A percentile compares a stretch with the other conserved stretches of the same genome.
These are phyloP conservation scores for Hyperoplus lanceolatus DNA, from an alignment of 2,797 vertebrate genomes.

Conservation along the genomic window DNA sequence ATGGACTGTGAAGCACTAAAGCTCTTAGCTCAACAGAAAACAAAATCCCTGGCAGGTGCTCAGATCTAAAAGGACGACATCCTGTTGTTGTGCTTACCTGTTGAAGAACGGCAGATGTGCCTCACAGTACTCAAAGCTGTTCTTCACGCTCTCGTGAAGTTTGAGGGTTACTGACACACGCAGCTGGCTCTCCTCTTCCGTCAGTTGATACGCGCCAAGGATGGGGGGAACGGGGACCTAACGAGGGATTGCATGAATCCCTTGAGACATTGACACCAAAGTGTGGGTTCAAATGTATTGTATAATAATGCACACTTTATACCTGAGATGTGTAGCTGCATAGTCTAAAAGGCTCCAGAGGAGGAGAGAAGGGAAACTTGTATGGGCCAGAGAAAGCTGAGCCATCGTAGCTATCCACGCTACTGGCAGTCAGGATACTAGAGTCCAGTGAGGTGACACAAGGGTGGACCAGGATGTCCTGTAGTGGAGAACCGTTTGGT, in stretches of 20 bases:
- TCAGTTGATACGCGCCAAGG: constrained; percentile 91
- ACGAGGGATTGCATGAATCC: constrained; percentile 11
- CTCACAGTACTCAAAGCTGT: constrained; percentile 95
- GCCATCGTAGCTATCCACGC: constrained; percentile 87
- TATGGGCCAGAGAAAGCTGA: constrained; percentile 94
- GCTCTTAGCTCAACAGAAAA: background rate
- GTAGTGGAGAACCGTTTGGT: constrained; percentile 93
- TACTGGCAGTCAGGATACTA: constrained; percentile 90
- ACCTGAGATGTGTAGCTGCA: constrained; percentile 97
- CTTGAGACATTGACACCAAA: background rate
- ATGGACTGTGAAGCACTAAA: background rate
- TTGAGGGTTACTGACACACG: constrained; percentile 90
- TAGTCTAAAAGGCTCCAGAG: constrained; percentile 91
- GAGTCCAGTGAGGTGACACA: constrained; percentile 94
- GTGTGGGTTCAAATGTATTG: background rate
- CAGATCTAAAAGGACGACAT: background rate
- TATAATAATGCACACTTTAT: constrained; percentile 27
- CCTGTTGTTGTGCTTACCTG: constrained; percentile 83
- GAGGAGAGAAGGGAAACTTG: constrained; percentile 95
- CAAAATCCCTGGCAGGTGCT: background rate
- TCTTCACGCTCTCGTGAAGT: constrained; percentile 96
- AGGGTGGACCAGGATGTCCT: constrained; percentile 94
- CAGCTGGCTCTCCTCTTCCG: constrained; percentile 87
- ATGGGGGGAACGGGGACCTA: constrained; percentile 96
- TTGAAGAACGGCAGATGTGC: constrained; percentile 95